Evolutionary conservation across 2,797 vertebrate genomes (phyloP).

Genomic region (Tamandua tetradactyla): DNA sequence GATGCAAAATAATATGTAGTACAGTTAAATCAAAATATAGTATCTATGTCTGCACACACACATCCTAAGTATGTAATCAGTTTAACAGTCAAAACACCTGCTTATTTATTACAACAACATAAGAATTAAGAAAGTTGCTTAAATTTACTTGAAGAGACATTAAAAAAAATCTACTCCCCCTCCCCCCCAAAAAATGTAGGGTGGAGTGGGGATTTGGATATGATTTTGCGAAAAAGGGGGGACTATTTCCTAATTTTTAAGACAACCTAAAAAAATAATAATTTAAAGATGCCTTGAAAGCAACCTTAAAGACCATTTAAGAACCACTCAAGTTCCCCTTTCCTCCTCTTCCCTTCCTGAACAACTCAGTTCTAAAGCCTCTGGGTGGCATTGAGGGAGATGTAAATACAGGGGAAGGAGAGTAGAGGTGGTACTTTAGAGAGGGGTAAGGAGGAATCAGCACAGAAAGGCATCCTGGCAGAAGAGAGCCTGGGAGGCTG

Average conservation of each 20-base stretch:
- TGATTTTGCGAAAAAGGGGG: background rate
- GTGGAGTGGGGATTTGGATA: background rate
- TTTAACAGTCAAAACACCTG: conserved; percentile 23
- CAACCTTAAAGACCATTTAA: conserved; percentile 14
- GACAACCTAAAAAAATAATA: background rate
- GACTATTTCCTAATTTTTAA: conserved; percentile 7
- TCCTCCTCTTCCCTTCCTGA: background rate
- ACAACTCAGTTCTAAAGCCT: conserved; percentile 3
- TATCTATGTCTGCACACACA: background rate
- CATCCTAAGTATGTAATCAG: background rate
- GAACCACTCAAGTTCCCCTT: background rate
- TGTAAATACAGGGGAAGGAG: background rate
- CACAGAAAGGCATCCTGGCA: background rate
- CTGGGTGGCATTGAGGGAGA: background rate
- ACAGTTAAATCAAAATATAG: background rate
- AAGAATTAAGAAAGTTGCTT: background rate
- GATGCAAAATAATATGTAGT: background rate
- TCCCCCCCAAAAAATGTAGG: background rate
- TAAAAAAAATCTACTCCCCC: background rate
- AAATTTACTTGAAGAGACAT: conserved; percentile 26
- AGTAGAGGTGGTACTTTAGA: background rate
- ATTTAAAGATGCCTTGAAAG: background rate
- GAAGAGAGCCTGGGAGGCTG: background rate
- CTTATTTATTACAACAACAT: background rate
- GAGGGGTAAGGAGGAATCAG: background rate